These are phyloP conservation scores for Tapirus indicus DNA, from an alignment of 2,797 vertebrate genomes.

Conservation along the genomic window DNA sequence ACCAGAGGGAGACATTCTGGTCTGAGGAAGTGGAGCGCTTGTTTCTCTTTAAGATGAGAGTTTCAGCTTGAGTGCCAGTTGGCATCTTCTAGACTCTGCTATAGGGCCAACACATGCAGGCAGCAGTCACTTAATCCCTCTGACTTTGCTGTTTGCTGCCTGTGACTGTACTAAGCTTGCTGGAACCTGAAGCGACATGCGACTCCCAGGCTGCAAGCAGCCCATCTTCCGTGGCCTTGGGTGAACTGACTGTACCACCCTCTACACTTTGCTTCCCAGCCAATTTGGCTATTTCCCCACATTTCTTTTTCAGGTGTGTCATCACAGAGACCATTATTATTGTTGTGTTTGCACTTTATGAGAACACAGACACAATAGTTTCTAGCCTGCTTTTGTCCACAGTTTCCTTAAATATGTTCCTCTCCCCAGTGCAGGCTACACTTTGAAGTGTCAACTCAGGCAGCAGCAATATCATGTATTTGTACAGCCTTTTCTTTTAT, in stretches of 20 bases:
- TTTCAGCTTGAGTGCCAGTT: slow-evolving; percentile 42
- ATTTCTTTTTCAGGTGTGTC: slow-evolving; percentile 72
- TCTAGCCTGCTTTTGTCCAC: background rate
- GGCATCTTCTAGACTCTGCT: slow-evolving; percentile 49
- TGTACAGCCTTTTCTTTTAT: background rate
- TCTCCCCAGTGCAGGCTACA: background rate
- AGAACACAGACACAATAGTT: slow-evolving; percentile 21
- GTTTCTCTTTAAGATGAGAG: slow-evolving; percentile 62
- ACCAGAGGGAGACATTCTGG: slow-evolving; percentile 1
- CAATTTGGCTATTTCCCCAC: background rate
- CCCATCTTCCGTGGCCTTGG: background rate
- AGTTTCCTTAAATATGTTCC: background rate
- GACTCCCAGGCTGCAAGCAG: background rate
- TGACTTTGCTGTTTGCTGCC: slow-evolving; percentile 55
- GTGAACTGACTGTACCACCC: slow-evolving; percentile 63
- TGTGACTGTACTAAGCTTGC: background rate
- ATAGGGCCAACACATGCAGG: slow-evolving; percentile 68
- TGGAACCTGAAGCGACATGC: slow-evolving; percentile 50
- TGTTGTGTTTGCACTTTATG: slow-evolving; percentile 34
- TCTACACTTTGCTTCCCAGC: background rate
- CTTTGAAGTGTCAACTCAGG: background rate
- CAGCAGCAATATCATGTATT: background rate
- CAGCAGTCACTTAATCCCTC: slow-evolving; percentile 49
- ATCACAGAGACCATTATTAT: background rate
- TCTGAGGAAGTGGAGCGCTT: background rate